Evolutionary conservation across 2,888 invertebrate species (phyloP), one percentile per base, ranked within the genome.

Genomic region (Epirrhoe tristata): DNA sequence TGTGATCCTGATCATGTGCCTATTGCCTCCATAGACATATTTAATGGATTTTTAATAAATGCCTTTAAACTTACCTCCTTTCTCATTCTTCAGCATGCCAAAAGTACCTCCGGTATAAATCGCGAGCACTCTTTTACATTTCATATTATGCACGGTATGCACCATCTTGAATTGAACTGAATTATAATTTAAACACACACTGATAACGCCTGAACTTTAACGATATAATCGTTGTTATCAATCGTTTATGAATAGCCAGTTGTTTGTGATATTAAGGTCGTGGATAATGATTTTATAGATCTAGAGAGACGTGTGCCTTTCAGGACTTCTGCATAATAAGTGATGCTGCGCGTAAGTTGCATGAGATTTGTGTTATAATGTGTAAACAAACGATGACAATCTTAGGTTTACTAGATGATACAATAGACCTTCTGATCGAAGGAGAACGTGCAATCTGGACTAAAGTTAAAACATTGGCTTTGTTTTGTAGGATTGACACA

Each of bases 51-150:
- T n/a, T n/a, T n/a, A n/a, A n/a, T n/a, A n/a, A n/a, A 50, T 5
- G 51, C 1, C 50, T 24, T 39, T 5, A 51, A 62, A 53, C 84
- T 90, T 85, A 97, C 98, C 97, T 92, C 97, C 96, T 78, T 95
- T 94, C 50, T 95, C 94, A 86, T 97, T 96, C 75, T 96, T 95
- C 82, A 96, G 94, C 99, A 99, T 99, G 67, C 99, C 99, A 87
- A 99, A 98, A 0, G 99, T 99, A 14, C 99, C 99, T 0, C 99
- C 99, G 0, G 98, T 98, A 86, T 98, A 99, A 16, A 99, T 94
- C 12, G 82, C 89, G 0, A 91, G 75, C 17, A 91, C 80, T 76
- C 79, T 79, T 69, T 81, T 88, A 1, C 79, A 78, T 66, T 81
- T 87, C 1, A 67, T 73, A 24, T 24, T 24, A 78, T 78, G 75